Evolutionary conservation across 2,113 vertebrate species (phyloP), one percentile per base, ranked within the genome.

Genomic region (Macaca nemestrina): DNA sequence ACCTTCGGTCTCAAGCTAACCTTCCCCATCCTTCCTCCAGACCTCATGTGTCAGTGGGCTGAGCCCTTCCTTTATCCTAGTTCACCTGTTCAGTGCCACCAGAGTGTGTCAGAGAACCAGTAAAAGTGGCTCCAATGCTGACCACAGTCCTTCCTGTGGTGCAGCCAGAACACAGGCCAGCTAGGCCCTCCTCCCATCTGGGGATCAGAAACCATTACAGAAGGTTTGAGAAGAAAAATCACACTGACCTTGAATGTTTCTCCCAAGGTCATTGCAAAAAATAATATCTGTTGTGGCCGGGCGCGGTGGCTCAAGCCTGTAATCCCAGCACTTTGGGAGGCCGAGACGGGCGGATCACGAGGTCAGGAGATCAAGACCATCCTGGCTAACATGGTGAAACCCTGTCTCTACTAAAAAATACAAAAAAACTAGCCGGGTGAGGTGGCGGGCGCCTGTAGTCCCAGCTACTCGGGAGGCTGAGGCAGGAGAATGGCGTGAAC

Each of bases 221-320:
- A 94, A 9, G n/a, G 23, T 32, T 48, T 38, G 81, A 48, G 45
- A 82, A 96, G 86, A 89, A 97, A 97, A 94, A 52, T 92, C 35
- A 76, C 52, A 48, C 32, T 93, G 64, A 97, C 96, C 89, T 96
- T 97, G 93, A 96, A 32, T 48, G 9, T 70, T 70, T 88, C 80
- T 82, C 80, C 20, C 87, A 97, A 95, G 92, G 92, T 95, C 84
- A 94, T 17, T 83, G 30, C 20, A 89, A 91, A 68, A 88, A 88
- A 97, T 35, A 80, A 91, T 30, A 80, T 73, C 38, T 75, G 35
- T 59, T 43, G 22, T 91, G 40, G 40, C 40, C 4, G 40, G 40
- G 40, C 40, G 40, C 40, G 40, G 40, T 4, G 40, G 40, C 40
- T 40, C 40, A 40, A 40, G 40, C 40, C 40, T 40, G 40, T 40